These are phyloP conservation scores for Idaea aversata DNA, from an alignment of 2,888 invertebrate species.

Conservation along the genomic window DNA sequence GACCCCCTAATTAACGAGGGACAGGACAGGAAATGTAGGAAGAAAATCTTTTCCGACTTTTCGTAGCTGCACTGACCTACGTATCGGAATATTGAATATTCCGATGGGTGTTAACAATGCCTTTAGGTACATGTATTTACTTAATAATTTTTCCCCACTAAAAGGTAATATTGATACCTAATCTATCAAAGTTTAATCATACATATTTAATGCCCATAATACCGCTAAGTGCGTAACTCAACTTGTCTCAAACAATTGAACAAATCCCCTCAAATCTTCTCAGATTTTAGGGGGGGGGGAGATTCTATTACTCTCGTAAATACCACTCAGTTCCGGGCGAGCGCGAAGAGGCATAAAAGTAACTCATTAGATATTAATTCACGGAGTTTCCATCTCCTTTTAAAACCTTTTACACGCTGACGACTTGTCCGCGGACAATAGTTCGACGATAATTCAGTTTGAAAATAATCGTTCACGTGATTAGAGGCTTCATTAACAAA, in stretches of 20 bases:
- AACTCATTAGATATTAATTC: conserved; percentile 32
- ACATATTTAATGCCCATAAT: neutral
- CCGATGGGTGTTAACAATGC: too few species aligned
- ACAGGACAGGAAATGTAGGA: too few species aligned
- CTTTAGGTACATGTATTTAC: too few species aligned
- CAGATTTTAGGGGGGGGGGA: too few species aligned
- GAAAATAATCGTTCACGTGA: neutral
- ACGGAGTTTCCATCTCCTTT: conserved; percentile 11
- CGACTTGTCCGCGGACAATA: neutral
- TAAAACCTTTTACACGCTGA: neutral
- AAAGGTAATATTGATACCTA: neutral
- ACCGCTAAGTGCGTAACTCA: neutral
- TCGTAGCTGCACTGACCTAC: too few species aligned
- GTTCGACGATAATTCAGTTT: neutral
- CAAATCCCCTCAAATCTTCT: neutral
- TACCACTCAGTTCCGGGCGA: conserved; percentile 3
- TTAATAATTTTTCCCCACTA: neutral
- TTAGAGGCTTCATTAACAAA: too few species aligned
- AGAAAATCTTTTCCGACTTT: too few species aligned
- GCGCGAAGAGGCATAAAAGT: conserved; percentile 21
- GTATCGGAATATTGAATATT: too few species aligned
- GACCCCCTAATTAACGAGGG: too few species aligned
- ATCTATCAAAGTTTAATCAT: neutral
- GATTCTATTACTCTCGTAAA: too few species aligned
- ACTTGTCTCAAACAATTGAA: neutral